Evolutionary conservation across 2,888 invertebrate genomes (phyloP).

Genomic region (Ectropis crepuscularia): DNA sequence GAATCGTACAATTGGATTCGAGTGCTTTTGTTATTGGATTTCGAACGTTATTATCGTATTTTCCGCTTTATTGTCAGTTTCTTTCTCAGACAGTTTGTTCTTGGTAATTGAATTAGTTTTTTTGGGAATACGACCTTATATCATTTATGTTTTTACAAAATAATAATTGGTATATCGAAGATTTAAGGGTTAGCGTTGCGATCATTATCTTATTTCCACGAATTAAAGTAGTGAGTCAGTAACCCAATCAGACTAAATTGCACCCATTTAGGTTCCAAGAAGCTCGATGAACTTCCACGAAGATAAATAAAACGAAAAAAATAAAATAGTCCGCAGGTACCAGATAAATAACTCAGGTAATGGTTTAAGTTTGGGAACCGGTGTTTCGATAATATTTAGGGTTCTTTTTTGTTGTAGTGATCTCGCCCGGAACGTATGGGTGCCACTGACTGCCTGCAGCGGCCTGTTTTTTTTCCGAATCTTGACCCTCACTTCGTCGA

Average conservation of each 20-base stretch:
- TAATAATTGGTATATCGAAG: too few species aligned
- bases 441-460: slow-evolving; percentile 68
- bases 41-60: slow-evolving; percentile 9
- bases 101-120: slow-evolving; percentile 4
- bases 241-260: background rate
- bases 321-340: slow-evolving; percentile 19
- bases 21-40: slow-evolving; percentile 23
- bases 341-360: slow-evolving; percentile 25
- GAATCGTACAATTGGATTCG: slow-evolving; percentile 16
- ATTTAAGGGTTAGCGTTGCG: too few species aligned
- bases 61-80: slow-evolving; percentile 17
- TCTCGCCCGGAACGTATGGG: slow-evolving; percentile 82
- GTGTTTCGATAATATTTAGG: slow-evolving; percentile 76
- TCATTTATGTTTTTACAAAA: too few species aligned
- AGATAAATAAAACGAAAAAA: slow-evolving; percentile 42
- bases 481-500: slow-evolving; percentile 71
- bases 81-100: background rate
- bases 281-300: background rate
- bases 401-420: slow-evolving; percentile 82
- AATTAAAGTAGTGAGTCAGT: background rate
- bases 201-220: background rate
- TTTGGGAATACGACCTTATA: background rate
- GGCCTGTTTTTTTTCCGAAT: slow-evolving; percentile 70
- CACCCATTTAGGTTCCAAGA: slow-evolving; percentile 9
- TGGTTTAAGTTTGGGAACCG: slow-evolving; percentile 70